phyloP scores from a whole-genome alignment of 1,140 invertebrate species.

The Drosophila miranda region DNA sequence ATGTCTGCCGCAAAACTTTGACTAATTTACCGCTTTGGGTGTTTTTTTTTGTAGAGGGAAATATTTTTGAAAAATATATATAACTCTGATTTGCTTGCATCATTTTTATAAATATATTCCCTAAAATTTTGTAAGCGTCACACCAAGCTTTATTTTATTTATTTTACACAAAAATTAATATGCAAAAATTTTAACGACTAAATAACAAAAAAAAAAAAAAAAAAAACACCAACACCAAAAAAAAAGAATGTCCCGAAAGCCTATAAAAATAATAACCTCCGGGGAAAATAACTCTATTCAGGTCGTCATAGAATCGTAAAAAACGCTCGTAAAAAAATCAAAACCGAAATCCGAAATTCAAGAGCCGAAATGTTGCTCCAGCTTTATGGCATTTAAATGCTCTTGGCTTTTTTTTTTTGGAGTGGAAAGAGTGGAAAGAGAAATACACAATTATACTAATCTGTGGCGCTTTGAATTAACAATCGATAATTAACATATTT shows the following conservation, averaged over 20 bases:
- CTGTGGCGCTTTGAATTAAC: constrained; percentile 53
- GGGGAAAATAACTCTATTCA: constrained; percentile 45
- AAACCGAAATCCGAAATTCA: constrained; percentile 20
- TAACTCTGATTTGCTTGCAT: too few relatives aligned
- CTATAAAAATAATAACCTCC: constrained; percentile 29
- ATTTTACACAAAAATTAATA: background rate
- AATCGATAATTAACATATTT: constrained; percentile 57
- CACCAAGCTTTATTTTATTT: too few relatives aligned
- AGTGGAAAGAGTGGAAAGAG: constrained; percentile 35
- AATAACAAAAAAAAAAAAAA: constrained; percentile 27
- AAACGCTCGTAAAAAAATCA: constrained; percentile 23
- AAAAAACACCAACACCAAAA: constrained; percentile 30
- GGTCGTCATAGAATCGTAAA: constrained; percentile 47
- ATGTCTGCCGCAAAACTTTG: constrained; percentile 2
- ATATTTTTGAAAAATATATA: too few relatives aligned
- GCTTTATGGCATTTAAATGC: constrained; percentile 35
- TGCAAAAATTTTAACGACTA: constrained; percentile 32
- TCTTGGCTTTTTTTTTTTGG: constrained; percentile 9
- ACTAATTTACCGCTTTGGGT: constrained; percentile 7
- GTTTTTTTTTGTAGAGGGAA: background rate
- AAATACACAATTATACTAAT: constrained; percentile 61
- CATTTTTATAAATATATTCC: too few relatives aligned
- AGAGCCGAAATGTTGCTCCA: constrained; percentile 30
- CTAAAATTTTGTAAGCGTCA: too few relatives aligned
- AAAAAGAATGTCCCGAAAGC: constrained; percentile 5